Conservation (phyloP, 2,113 vertebrate species). For the Anseranas semipalmata region DNA sequence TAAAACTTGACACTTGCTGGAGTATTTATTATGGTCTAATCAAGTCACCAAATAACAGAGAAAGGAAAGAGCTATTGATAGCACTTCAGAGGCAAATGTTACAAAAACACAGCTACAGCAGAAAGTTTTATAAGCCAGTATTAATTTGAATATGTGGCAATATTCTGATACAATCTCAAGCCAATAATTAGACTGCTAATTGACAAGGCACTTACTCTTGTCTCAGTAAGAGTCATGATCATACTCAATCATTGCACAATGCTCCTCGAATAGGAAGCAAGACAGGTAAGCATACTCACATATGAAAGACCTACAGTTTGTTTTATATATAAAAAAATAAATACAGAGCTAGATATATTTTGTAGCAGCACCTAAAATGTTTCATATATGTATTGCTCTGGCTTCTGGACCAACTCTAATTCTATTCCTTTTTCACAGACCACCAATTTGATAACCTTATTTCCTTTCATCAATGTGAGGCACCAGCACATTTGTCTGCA, state of each 20-base stretch:
- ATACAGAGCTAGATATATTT: background rate
- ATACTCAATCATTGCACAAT: background rate
- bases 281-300: background rate
- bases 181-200: background rate
- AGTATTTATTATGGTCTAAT: background rate
- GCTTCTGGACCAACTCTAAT: background rate
- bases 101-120: background rate
- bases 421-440: background rate
- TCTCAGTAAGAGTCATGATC: background rate
- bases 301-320: background rate
- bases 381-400: background rate
- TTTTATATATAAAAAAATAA: background rate
- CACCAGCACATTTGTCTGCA: background rate
- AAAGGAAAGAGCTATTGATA: background rate
- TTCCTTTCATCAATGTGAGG: background rate
- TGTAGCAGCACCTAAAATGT: background rate
- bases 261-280: background rate
- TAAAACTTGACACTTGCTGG: fast-evolving
- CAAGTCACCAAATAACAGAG: background rate
- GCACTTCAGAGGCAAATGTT: background rate
- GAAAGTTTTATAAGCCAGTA: background rate
- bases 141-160: background rate
- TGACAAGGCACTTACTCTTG: background rate
- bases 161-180: background rate
- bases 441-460: background rate